phyloP scores from a whole-genome alignment of 2,797 vertebrate species.

The Urocyon cinereoargenteus region DNA sequence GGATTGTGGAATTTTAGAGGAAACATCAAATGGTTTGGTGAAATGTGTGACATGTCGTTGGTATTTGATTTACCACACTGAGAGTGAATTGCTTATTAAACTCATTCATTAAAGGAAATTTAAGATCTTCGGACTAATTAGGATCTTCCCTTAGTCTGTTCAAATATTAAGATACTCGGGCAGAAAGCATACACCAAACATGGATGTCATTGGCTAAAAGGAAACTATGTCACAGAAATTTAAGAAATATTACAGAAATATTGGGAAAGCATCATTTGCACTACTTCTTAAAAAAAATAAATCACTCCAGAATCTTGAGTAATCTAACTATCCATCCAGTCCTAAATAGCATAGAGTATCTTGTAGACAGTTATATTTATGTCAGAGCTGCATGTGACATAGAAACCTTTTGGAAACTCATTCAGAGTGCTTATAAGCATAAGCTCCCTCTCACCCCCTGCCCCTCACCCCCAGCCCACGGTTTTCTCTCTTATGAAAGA shows the following conservation, averaged over 20 bases:
- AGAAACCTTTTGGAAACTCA: slow-evolving; percentile 34
- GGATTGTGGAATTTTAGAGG: background rate
- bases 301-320: slow-evolving; percentile 26
- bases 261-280: background rate
- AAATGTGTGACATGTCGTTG: background rate
- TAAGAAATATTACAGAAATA: background rate
- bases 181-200: background rate
- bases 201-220: background rate
- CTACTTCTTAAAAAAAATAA: background rate
- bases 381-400: background rate
- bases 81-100: background rate
- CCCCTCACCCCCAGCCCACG: background rate
- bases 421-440: background rate
- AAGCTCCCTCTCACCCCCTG: background rate
- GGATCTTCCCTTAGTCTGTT: background rate
- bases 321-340: background rate
- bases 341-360: background rate
- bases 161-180: background rate
- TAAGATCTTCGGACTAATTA: background rate
- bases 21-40: slow-evolving; percentile 32
- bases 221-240: slow-evolving; percentile 28
- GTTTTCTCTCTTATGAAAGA: slow-evolving; percentile 45
- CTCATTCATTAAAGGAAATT: slow-evolving; percentile 37
- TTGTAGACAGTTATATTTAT: background rate
- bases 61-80: background rate